A percentile compares a stretch with the other conserved stretches of the same genome.
These are phyloP conservation scores for Psylliodes chrysocephalus DNA, from an alignment of 2,888 invertebrate genomes.

Conservation along the genomic window DNA sequence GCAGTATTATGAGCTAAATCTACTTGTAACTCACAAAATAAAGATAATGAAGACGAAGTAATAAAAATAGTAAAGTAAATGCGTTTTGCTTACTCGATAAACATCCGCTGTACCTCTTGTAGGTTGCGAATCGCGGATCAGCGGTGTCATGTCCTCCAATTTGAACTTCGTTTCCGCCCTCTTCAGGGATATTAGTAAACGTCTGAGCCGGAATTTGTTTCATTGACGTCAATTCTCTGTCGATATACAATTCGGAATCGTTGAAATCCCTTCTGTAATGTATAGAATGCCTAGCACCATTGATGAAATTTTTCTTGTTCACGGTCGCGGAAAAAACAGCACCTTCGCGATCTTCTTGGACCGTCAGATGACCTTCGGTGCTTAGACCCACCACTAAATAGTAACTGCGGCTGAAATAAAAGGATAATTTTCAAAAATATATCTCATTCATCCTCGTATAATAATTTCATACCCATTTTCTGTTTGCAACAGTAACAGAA, in stretches of 20 bases:
- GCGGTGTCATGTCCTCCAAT: conserved; percentile 88
- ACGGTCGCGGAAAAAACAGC: conserved; percentile 79
- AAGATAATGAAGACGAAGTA: too few relatives aligned
- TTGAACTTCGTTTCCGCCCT: conserved; percentile 84
- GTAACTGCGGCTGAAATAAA: conserved; percentile 75
- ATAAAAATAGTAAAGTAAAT: too few relatives aligned
- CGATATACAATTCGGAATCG: conserved; percentile 78
- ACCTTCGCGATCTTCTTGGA: conserved; percentile 87
- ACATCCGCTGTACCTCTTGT: conserved; percentile 89
- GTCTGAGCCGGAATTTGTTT: conserved; percentile 76
- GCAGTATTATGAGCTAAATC: too few relatives aligned
- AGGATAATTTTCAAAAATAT: conserved; percentile 9
- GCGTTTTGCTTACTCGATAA: conserved; percentile 88
- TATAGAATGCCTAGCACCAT: conserved; percentile 84
- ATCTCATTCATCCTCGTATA: not conserved
- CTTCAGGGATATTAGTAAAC: conserved; percentile 74
- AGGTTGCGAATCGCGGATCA: conserved; percentile 83
- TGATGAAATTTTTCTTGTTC: conserved; percentile 82
- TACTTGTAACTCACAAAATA: too few relatives aligned
- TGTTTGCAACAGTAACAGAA: conserved; percentile 82
- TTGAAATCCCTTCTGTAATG: conserved; percentile 76
- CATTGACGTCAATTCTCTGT: conserved; percentile 78
- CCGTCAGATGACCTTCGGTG: conserved; percentile 83
- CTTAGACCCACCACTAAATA: conserved; percentile 85
- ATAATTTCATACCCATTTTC: conserved; percentile 79